Base-by-base conservation (phyloP, 2,113 vertebrate genomes). In the Eulemur rufifrons region DNA sequence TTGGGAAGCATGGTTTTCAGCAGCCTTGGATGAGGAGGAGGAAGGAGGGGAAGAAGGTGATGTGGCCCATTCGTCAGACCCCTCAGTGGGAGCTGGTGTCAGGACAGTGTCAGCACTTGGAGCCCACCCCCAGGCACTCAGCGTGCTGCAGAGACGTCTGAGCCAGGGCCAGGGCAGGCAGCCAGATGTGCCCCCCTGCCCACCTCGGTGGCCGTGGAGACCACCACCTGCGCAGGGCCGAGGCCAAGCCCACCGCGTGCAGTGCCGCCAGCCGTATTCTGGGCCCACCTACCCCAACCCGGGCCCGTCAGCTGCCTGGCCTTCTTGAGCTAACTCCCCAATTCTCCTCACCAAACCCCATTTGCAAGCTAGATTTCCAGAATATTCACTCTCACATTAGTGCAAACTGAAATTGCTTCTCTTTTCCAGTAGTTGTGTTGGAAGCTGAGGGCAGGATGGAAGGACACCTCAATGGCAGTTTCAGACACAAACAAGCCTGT, bases 381-480 rank as follows among this genome's bases (percentile, higher is more conserved):
- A 45, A 54, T 9, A 7, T 21, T 10, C 56, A 15, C 20, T 50
- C 45, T 81, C 37, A 34, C 4, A 1, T 39, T 17, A 91, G 17
- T 2, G 12, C 1, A 20, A 74, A 61, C 23, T 21, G 27, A 59
- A 54, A 56, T 11, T 6, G 2, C 14, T 17, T 39, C 23, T 50
- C 7, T 25, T 64, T 34, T 6, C 42, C 7, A 63, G 12, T 0
- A 34, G 0, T 5, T 68, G 2, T 52, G 29, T 77, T 71, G 13
- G 13, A 10, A 37, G 10, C 25, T 61, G 37, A 25, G n/a, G 21
- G 4, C 13, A 8, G 1, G 61, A 45, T 29, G 27, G 34, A 73
- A 56, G 23, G 39, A 45, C 5, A 11, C 3, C 20, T 5, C 0
- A 0, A 23, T 56, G 15, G 32, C 18, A 34, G 14, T 71, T 50